Evolutionary conservation across 2,113 vertebrate genomes (phyloP).

Genomic region (Azemiops feae): DNA sequence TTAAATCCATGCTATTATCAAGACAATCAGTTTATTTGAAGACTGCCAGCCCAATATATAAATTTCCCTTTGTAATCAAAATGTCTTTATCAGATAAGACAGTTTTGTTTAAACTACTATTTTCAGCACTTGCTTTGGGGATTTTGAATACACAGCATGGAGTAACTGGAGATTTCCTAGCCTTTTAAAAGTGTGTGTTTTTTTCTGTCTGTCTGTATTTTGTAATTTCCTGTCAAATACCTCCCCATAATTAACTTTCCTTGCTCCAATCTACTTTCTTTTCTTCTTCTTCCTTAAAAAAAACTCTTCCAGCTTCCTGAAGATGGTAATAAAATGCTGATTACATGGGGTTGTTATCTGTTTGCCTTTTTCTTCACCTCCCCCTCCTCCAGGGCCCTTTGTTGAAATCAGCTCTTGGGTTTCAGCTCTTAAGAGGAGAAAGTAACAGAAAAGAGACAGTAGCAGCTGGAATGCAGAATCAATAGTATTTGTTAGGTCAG

Average conservation of each 20-base stretch:
- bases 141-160: slow-evolving; percentile 65
- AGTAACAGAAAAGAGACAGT: slow-evolving; percentile 57
- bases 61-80: slow-evolving; percentile 79
- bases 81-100: slow-evolving; percentile 77
- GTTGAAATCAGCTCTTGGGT: slow-evolving; percentile 58
- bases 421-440: slow-evolving; percentile 57
- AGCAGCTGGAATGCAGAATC: slow-evolving; percentile 65
- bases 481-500: slow-evolving; percentile 68
- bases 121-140: slow-evolving; percentile 77
- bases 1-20: slow-evolving; percentile 70
- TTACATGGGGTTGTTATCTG: slow-evolving; percentile 74
- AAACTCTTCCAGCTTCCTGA: slow-evolving; percentile 73
- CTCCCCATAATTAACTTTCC: slow-evolving; percentile 80
- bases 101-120: slow-evolving; percentile 79
- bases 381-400: slow-evolving; percentile 45
- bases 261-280: slow-evolving; percentile 63
- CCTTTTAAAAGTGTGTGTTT: slow-evolving; percentile 74
- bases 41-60: slow-evolving; percentile 72
- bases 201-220: slow-evolving; percentile 79
- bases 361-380: slow-evolving; percentile 53
- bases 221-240: slow-evolving; percentile 83
- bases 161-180: slow-evolving; percentile 77
- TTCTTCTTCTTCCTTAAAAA: slow-evolving; percentile 1
- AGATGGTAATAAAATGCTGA: slow-evolving; percentile 80
- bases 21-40: slow-evolving; percentile 75